phyloP scores from a whole-genome alignment of 1,140 invertebrate genomes.

The Brachionus manjavacas region DNA sequence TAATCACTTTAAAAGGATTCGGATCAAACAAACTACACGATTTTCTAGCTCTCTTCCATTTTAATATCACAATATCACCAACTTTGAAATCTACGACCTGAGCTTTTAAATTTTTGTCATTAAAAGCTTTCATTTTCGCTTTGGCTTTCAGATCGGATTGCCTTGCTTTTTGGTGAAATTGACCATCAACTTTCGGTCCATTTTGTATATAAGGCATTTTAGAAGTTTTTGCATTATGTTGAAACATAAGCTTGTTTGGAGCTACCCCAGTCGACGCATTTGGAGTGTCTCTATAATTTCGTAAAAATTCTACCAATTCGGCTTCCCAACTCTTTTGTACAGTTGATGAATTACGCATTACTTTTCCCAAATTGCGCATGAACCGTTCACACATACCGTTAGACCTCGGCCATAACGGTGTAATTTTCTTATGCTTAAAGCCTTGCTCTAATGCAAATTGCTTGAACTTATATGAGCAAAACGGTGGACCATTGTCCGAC shows the following conservation, averaged over 20 bases:
- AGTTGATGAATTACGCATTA: constrained; percentile 7
- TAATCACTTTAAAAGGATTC: not conserved
- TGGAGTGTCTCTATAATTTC: not conserved
- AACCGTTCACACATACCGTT: constrained; percentile 44
- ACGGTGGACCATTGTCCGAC: constrained; percentile 45
- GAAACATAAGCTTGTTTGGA: not conserved
- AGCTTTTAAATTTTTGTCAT: constrained; percentile 11
- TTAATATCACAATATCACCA: not conserved
- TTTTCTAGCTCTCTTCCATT: not conserved
- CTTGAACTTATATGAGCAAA: constrained; percentile 42
- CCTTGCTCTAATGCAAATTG: constrained; percentile 42
- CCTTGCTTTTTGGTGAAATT: not conserved
- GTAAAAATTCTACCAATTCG: not conserved
- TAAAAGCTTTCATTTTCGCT: constrained; percentile 11
- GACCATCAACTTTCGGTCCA: not conserved
- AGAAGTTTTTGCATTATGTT: constrained; percentile 3
- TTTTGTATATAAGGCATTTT: not conserved
- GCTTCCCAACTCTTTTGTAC: not conserved
- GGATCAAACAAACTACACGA: not conserved
- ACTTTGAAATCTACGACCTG: not conserved
- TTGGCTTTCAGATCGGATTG: not conserved
- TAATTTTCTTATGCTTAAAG: constrained; percentile 44
- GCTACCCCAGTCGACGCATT: constrained; percentile 3
- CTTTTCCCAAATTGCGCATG: constrained; percentile 38
- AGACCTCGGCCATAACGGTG: constrained; percentile 42